Evolutionary conservation across 2,797 vertebrate genomes (phyloP).

Genomic region (Rhadinocentrus ornatus): DNA sequence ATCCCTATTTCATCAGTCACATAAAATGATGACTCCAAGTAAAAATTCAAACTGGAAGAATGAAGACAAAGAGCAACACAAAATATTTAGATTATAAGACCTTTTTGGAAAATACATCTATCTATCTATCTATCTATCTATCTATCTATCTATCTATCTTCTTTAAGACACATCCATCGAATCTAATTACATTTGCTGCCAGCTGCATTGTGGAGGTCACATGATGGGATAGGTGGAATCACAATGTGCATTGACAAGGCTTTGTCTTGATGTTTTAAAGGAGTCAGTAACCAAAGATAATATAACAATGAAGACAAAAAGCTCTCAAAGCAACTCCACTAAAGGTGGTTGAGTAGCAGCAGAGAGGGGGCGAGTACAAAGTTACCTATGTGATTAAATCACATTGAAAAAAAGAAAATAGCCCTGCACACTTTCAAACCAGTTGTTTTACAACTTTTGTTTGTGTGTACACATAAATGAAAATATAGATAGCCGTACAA

Average conservation of each 20-base stretch:
- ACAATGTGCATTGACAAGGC: background rate
- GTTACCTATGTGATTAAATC: background rate
- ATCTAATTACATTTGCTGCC: background rate
- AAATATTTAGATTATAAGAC: background rate
- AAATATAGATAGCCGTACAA: too few species aligned
- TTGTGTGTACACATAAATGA: too few species aligned
- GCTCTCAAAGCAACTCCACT: background rate
- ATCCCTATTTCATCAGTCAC: background rate
- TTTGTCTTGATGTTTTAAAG: background rate
- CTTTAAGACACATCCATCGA: background rate
- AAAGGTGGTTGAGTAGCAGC: background rate
- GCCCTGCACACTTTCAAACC: background rate
- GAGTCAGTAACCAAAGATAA: background rate
- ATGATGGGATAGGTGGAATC: background rate
- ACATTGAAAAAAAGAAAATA: background rate
- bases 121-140: background rate
- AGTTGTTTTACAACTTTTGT: background rate
- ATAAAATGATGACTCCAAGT: background rate
- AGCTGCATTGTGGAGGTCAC: background rate
- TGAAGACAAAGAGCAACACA: background rate
- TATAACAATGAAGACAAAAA: constrained; percentile 7
- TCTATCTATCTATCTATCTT: background rate
- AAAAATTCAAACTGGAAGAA: background rate
- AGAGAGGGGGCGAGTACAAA: background rate
- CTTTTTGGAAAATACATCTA: too few species aligned